Conservation (phyloP, 2,113 vertebrate species). For the Elanus axillaris region DNA sequence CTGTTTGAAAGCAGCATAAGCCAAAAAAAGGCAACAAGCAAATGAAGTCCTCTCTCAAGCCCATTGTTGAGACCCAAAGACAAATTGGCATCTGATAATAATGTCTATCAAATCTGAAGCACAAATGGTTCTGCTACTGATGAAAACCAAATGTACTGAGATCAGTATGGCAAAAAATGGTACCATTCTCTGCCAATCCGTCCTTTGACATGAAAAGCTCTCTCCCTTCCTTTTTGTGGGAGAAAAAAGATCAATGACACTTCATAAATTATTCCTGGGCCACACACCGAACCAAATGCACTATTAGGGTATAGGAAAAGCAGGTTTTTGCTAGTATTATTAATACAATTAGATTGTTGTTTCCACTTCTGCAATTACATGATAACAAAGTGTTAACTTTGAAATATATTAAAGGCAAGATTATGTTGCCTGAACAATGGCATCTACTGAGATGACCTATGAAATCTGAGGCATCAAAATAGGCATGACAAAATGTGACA, state of each 20-base stretch:
- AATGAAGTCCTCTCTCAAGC: background rate
- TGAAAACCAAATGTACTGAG: conserved; percentile 41
- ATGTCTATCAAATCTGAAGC: conserved; percentile 38
- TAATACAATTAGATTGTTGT: background rate
- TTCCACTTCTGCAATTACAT: background rate
- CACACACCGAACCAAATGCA: background rate
- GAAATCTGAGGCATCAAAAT: conserved; percentile 3
- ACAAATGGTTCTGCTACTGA: conserved; percentile 29
- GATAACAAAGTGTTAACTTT: background rate
- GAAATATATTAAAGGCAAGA: background rate
- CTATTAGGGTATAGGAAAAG: background rate
- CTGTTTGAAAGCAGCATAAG: background rate
- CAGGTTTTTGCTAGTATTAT: background rate
- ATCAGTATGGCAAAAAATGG: background rate
- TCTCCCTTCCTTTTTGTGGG: background rate
- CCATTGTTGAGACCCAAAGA: background rate
- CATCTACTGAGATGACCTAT: background rate
- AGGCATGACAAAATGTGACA: conserved; percentile 7
- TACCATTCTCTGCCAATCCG: background rate
- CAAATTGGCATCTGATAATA: conserved; percentile 42
- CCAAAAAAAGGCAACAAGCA: background rate
- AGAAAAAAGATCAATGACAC: background rate
- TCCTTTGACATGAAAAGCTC: background rate
- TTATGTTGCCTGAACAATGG: background rate
- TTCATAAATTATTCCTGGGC: background rate